A percentile compares a stretch with the other conserved stretches of the same genome.
Conservation (phyloP, 1,140 invertebrate species). For the Lepidurus apus region DNA sequence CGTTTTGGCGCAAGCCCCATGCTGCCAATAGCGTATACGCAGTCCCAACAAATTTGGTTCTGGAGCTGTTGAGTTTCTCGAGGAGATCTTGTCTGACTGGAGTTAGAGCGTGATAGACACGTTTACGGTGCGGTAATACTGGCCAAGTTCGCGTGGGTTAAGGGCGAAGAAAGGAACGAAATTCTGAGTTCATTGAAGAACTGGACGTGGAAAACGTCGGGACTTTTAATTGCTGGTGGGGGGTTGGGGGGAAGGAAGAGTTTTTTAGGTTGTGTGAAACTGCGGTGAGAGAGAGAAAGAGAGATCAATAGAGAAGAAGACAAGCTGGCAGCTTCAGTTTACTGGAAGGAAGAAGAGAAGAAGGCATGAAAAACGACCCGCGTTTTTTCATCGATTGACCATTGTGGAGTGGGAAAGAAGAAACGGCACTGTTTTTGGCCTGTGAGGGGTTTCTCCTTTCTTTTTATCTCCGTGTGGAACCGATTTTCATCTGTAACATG, state of each 20-base stretch:
- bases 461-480: no score
- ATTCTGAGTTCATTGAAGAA: no score
- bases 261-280: not conserved
- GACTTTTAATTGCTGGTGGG: no score
- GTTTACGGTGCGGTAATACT: not conserved
- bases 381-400: conserved; percentile 18
- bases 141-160: not conserved
- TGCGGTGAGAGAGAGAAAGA: not conserved
- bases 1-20: not conserved
- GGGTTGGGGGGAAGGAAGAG: no score
- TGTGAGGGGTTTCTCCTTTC: not conserved
- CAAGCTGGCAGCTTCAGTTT: conserved; percentile 21
- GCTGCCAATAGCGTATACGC: not conserved
- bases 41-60: conserved; percentile 11
- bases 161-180: not conserved
- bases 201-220: no score
- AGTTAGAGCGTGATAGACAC: not conserved
- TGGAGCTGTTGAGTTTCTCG: not conserved
- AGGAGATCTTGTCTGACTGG: conserved; percentile 8
- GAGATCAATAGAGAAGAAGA: conserved; percentile 19
- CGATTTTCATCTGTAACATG: no score
- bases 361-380: not conserved
- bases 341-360: not conserved
- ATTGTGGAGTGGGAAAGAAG: not conserved
- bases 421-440: not conserved